Evolutionary conservation across 2,888 invertebrate species (phyloP).

Genomic region (Scaptomyza polygonia): DNA sequence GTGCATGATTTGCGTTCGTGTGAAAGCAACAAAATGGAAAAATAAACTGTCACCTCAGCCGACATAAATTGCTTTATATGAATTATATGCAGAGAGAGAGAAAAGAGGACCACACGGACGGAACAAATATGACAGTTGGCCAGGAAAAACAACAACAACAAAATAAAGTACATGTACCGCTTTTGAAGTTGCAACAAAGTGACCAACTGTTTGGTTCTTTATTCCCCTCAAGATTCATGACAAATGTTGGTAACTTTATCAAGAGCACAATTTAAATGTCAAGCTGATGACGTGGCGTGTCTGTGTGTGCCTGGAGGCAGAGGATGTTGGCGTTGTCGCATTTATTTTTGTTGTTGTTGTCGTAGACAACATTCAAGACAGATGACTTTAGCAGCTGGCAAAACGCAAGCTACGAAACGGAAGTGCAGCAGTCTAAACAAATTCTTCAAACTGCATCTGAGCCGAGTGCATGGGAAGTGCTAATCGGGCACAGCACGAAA

Average conservation of each 20-base stretch:
- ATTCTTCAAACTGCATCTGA: slow-evolving; percentile 49
- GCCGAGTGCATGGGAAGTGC: slow-evolving; percentile 68
- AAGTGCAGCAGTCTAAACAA: slow-evolving; percentile 80
- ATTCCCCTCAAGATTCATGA: slow-evolving; percentile 28
- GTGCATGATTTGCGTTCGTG: slow-evolving; percentile 30
- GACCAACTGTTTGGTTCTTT: slow-evolving; percentile 39
- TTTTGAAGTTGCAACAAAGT: slow-evolving; percentile 61
- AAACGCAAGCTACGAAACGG: slow-evolving; percentile 57
- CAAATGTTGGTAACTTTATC: slow-evolving; percentile 79
- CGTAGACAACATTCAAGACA: slow-evolving; percentile 43
- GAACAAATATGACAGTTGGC: slow-evolving; percentile 63
- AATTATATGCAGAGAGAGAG: slow-evolving; percentile 46
- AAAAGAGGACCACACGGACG: slow-evolving; percentile 57
- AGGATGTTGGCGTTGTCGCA: slow-evolving; percentile 43
- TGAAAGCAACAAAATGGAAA: slow-evolving; percentile 41
- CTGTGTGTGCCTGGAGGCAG: slow-evolving; percentile 60
- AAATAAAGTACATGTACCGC: slow-evolving; percentile 10
- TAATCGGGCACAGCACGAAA: slow-evolving; percentile 71
- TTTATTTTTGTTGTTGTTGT: slow-evolving; percentile 9
- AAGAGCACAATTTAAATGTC: slow-evolving; percentile 79
- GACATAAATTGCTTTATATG: slow-evolving; percentile 69
- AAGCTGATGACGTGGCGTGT: slow-evolving; percentile 76
- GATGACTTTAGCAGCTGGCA: slow-evolving; percentile 69
- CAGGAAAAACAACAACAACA: slow-evolving; percentile 26
- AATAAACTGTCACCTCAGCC: slow-evolving; percentile 58